Base-by-base conservation (phyloP, 2,797 vertebrate genomes). In the Hirundo rustica region DNA sequence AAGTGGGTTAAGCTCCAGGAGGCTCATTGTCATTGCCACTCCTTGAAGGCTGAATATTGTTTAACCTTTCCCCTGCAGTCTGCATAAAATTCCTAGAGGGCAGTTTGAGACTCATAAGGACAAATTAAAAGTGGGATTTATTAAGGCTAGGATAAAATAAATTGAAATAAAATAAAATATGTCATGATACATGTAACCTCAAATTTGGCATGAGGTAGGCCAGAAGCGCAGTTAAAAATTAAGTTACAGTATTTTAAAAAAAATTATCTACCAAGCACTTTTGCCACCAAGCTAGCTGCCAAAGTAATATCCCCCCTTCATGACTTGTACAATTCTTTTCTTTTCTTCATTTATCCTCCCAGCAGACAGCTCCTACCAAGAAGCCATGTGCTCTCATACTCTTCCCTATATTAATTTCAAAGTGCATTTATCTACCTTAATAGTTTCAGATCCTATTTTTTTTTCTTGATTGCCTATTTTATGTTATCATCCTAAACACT, bases 81-180 rank as follows among this genome's bases (percentile, higher is more conserved):
- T 93, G 89, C 79, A 90, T 93, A 78, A 92, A 96, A 97, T 86
- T 96, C 74, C 74, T 90, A 87, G 45, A 95, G 92, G 95, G 89
- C 77, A 88, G 42, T 86, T 92, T 1, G 2, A 88, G 55, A 54
- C 38, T 88, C 65, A 68, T 34, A 73, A 3, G 25, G 57, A 70
- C 88, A 93, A 94, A 95, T 96, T 91, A 96, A 86, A 96, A 90
- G 74, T 13, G 36, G 62, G 64, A 93, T 95, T 95, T 95, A 96
- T 92, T 92, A 87, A 93, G 86, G 88, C 60, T 85, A 20, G 45
- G 92, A 90, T 91, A 84, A 95, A 96, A 89, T 32, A 73, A 88
- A 94, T 91, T 68, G 72, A 84, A 91, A 89, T 58, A 80, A 85
- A 85, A 91, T 57, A 82, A 91, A 85, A 74, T 61, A 58, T 36